Evolutionary conservation across 2,888 invertebrate species (phyloP).

Genomic region (Himalopsyche japonica): DNA sequence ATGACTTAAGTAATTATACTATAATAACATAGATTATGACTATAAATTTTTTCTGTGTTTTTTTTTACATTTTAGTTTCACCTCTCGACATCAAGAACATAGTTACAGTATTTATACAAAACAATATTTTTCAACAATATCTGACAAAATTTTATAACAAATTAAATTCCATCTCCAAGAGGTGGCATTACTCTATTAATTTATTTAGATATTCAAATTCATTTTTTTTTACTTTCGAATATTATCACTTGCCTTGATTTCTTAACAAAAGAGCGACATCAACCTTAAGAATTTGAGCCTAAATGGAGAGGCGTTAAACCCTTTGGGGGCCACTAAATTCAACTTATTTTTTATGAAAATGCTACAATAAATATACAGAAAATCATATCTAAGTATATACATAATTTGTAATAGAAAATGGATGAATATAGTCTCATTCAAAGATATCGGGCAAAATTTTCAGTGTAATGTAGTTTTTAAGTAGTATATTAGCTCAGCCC

Average conservation of each 20-base stretch:
- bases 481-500: no score
- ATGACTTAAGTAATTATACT: background rate
- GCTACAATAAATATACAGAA: no score
- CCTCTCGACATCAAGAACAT: background rate
- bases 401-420: no score
- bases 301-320: no score
- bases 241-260: background rate
- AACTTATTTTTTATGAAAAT: no score
- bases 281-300: no score
- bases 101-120: background rate
- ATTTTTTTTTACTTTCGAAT: background rate
- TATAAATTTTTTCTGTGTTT: background rate
- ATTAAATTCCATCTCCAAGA: background rate
- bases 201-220: background rate
- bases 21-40: background rate
- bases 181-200: background rate
- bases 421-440: no score
- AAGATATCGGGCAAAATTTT: no score
- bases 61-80: background rate
- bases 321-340: no score
- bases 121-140: background rate
- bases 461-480: no score
- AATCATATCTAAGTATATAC: no score
- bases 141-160: background rate
- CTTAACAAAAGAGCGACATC: background rate